Base-by-base conservation (phyloP, 2,797 vertebrate species). In the Anguilla pacifica region DNA sequence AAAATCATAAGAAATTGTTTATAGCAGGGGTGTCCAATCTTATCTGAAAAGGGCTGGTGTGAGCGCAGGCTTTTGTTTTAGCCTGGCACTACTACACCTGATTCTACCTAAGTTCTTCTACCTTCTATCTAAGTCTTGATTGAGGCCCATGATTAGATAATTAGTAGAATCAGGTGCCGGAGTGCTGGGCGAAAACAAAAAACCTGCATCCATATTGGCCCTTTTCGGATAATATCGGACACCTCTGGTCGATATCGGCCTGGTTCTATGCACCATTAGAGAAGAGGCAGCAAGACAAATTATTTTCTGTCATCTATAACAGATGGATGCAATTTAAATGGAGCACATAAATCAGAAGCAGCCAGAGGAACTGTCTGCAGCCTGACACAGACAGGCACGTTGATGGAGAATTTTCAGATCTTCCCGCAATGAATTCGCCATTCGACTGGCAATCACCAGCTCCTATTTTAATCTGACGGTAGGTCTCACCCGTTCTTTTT, bases 321-420 rank as follows among this genome's bases (percentile, higher is more conserved):
- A 89, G 92, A 95, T 91, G 85, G 93, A 94, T 93, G 89, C 87
- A 90, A 90, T 94, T 95, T 94, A 93, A 93, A 94, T 90, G 88
- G 92, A 91, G 89, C 77, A 88, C 92, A 89, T 92, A 91, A 91
- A 93, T 95, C 92, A 94, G 88, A 49, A 46, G 10, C 90, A 31
- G 88, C 43, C n/a, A 91, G 86, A 87, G 31, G 89, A 81, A 51
- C 74, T 77, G 55, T 84, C 82, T 0, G 84, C 64, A 51, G 51
- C 86, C 49, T 91, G 94, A 93, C 93, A 90, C 74, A 94, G 93
- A 94, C 87, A 86, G 92, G 93, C 91, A 53, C 15, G 91, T 90
- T 92, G 93, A 88, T 0, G 49, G 89, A 89, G 72, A 90, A 90
- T 91, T 59, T 88, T 89, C 55, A 93, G 90, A 91, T 77, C 59